phyloP scores from a whole-genome alignment of 2,797 vertebrate species.

The Spinus olivaceus region DNA sequence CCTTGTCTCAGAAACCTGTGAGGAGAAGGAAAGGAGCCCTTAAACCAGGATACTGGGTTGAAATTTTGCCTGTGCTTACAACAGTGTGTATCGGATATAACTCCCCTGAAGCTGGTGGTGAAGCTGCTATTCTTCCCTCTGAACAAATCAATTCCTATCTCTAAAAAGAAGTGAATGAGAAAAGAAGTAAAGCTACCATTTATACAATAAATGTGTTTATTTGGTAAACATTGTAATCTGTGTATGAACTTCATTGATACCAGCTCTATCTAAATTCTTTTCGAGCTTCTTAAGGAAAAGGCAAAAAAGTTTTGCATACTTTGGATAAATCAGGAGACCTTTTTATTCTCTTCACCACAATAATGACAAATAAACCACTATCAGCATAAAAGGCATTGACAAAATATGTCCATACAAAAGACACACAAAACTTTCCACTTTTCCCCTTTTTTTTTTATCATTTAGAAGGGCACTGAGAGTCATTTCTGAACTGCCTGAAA shows the following conservation, averaged over 20 bases:
- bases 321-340: neutral
- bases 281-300: neutral
- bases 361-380: neutral
- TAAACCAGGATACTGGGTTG: neutral
- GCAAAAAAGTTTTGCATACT: neutral
- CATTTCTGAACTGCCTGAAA: neutral
- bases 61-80: neutral
- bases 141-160: constrained; percentile 29
- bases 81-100: neutral
- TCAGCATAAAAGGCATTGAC: neutral
- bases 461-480: neutral
- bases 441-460: neutral
- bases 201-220: constrained; percentile 22
- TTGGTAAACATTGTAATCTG: neutral
- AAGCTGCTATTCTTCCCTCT: constrained; percentile 18
- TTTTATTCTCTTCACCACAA: neutral
- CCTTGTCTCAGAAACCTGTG: neutral
- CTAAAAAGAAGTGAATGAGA: constrained; percentile 47
- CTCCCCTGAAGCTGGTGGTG: neutral
- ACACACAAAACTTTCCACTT: neutral
- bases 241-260: neutral
- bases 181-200: constrained; percentile 7
- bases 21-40: neutral
- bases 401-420: neutral
- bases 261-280: neutral